These are phyloP conservation scores for Drosophila pseudotakahashii DNA, from an alignment of 2,888 invertebrate species.

Conservation along the genomic window DNA sequence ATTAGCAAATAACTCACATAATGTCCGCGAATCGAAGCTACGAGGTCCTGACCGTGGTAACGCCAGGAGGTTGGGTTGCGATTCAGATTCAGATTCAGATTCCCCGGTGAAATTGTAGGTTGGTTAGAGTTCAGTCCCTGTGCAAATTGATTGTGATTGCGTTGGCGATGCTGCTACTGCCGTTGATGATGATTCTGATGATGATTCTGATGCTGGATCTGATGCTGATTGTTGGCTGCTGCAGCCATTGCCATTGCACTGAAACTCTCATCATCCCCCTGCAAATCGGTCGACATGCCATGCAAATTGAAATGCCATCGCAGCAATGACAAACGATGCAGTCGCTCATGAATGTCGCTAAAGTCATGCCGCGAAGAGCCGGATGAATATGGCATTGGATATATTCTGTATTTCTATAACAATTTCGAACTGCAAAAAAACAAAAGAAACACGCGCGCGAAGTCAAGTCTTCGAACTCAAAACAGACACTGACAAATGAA, in stretches of 20 bases:
- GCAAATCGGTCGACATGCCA: conserved; percentile 26
- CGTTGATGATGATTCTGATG: conserved; percentile 11
- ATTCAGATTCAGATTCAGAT: too few relatives aligned
- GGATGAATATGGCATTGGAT: conserved; percentile 29
- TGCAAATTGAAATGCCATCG: conserved; percentile 59
- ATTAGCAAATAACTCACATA: conserved; percentile 60
- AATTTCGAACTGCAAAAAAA: background rate
- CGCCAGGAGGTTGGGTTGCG: conserved; percentile 2
- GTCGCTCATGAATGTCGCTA: conserved; percentile 31
- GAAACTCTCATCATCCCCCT: background rate
- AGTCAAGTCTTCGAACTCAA: conserved; percentile 25
- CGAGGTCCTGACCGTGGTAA: conserved; percentile 41
- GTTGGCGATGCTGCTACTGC: conserved; percentile 6
- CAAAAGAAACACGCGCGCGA: background rate
- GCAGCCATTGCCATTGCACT: conserved; percentile 1
- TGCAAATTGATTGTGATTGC: conserved; percentile 50
- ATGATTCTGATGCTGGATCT: conserved; percentile 4
- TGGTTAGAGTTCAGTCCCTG: conserved; percentile 1
- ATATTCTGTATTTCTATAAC: conserved; percentile 16
- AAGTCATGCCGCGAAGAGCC: conserved; percentile 21
- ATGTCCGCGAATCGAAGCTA: conserved; percentile 37
- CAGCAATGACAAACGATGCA: conserved; percentile 46
- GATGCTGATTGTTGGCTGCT: conserved; percentile 19
- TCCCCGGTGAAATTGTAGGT: conserved; percentile 2
- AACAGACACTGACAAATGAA: conserved; percentile 17